Percentiles rank a stretch among this genome's conserved stretches.
Evolutionary conservation across 1,140 invertebrate genomes (phyloP).

Genomic region (Rhizoglyphus robini): DNA sequence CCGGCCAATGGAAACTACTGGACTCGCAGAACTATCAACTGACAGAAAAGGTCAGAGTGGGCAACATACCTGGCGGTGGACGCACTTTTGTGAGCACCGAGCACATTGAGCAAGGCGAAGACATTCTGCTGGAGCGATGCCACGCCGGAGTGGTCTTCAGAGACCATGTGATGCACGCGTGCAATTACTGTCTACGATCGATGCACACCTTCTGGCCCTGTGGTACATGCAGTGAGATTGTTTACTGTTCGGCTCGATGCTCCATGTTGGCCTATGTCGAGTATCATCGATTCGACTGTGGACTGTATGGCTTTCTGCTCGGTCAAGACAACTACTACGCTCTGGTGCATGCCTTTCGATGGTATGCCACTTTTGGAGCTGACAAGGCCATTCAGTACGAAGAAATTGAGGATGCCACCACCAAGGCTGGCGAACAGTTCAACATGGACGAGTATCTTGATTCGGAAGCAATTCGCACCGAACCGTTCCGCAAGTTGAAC

Average conservation of each 20-base stretch:
- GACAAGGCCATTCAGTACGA: not conserved
- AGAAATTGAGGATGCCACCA: not conserved
- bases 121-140: not conserved
- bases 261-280: not conserved
- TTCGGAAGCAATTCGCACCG: not conserved
- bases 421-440: not conserved
- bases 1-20: not conserved
- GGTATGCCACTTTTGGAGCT: not conserved
- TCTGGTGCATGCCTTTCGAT: not conserved
- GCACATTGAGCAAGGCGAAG: not conserved
- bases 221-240: not conserved
- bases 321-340: not conserved
- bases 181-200: not conserved
- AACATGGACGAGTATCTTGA: not conserved
- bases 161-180: not conserved
- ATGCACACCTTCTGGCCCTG: not conserved
- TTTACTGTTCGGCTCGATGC: not conserved
- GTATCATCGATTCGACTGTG: constrained; percentile 8
- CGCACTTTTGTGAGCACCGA: not conserved
- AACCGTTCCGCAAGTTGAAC: not conserved
- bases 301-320: not conserved
- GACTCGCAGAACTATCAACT: not conserved
- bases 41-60: not conserved
- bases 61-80: not conserved
- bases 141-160: not conserved